Conservation (phyloP, 2,888 invertebrate species). For the Achlya flavicornis region DNA sequence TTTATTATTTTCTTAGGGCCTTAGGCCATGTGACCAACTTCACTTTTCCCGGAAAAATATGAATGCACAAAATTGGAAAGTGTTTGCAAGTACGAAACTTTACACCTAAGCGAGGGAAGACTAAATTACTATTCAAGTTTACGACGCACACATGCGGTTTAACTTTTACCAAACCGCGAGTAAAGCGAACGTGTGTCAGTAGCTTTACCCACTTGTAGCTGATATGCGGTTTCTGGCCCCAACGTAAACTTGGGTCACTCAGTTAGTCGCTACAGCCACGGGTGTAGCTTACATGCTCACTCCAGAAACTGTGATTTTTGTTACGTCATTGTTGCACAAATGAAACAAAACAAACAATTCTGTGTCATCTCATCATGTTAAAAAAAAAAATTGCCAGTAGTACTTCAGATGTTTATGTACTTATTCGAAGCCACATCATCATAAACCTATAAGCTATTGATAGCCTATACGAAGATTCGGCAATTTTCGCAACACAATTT, state of each 20-base stretch:
- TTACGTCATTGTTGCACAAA: no score
- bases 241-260: conserved; percentile 16
- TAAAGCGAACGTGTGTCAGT: conserved; percentile 61
- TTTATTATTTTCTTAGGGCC: neutral
- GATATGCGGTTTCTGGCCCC: conserved; percentile 63
- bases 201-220: conserved; percentile 59
- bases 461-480: no score
- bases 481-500: no score
- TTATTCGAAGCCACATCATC: conserved; percentile 6
- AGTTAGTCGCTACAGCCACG: conserved; percentile 12
- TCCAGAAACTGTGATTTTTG: neutral
- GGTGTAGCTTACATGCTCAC: conserved; percentile 15
- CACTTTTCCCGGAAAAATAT: neutral
- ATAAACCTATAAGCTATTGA: no score
- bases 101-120: conserved; percentile 32
- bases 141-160: conserved; percentile 52
- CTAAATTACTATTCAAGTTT: conserved; percentile 48
- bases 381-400: no score
- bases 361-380: no score
- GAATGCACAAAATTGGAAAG: conserved; percentile 16
- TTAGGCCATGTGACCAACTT: neutral
- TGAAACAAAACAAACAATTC: no score
- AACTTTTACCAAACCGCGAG: conserved; percentile 62
- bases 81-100: conserved; percentile 24
- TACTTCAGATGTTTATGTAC: no score